Conservation (phyloP, 1,140 invertebrate genomes). For the Ceratina australensis region DNA sequence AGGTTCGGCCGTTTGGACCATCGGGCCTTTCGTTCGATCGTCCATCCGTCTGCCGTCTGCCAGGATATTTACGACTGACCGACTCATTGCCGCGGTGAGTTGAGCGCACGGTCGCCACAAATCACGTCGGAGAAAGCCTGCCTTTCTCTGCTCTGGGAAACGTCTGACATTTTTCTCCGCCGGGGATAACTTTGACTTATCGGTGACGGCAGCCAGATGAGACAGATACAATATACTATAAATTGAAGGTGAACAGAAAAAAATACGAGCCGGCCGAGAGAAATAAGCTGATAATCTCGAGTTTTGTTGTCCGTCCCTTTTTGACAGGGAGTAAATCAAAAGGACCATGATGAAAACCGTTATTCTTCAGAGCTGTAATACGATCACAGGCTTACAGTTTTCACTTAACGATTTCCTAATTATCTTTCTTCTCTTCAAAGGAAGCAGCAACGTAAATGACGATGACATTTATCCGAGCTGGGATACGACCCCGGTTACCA, state of each 20-base stretch:
- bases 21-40: constrained; percentile 41
- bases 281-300: neutral
- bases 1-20: neutral
- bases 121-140: constrained; percentile 77
- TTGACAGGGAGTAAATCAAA: neutral
- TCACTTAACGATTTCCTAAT: too few relatives aligned
- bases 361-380: too few relatives aligned
- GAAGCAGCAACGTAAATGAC: too few relatives aligned
- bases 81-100: constrained; percentile 78
- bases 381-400: too few relatives aligned
- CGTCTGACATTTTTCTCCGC: constrained; percentile 78
- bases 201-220: constrained; percentile 73
- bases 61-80: constrained; percentile 79
- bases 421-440: too few relatives aligned
- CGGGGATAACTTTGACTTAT: constrained; percentile 79
- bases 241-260: neutral
- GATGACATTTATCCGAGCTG: too few relatives aligned
- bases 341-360: neutral
- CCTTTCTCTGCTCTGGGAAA: constrained; percentile 78
- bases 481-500: too few relatives aligned
- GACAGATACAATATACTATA: constrained; percentile 29
- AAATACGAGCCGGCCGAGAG: neutral
- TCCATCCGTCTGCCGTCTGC: constrained; percentile 65
- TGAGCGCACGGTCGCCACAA: constrained; percentile 78
- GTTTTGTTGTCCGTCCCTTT: too few relatives aligned